Conservation (phyloP, 37 sponge, comb jelly and placozoan genomes). For the Diacarnus erythraeanus region DNA sequence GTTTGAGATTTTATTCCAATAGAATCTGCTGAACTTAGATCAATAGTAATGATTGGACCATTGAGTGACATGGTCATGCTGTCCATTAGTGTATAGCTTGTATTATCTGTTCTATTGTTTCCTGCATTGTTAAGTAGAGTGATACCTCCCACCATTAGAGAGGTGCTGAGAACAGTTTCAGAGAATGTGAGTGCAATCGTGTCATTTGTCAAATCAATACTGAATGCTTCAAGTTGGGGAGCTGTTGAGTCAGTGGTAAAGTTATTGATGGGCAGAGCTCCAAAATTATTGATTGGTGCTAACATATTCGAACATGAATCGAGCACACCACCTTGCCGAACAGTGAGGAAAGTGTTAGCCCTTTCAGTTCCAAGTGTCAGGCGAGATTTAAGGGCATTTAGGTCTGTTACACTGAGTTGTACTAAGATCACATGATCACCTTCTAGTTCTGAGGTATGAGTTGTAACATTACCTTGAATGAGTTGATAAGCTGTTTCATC, state of each 20-base stretch:
- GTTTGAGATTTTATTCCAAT: conserved; percentile 58
- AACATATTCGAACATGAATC: conserved; percentile 58
- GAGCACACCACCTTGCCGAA: conserved; percentile 50
- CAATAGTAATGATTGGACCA: conserved; percentile 46
- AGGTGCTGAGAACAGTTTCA: conserved; percentile 75
- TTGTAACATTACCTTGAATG: conserved; percentile 55
- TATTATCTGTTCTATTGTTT: not conserved
- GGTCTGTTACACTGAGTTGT: conserved; percentile 57
- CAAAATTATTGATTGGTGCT: conserved; percentile 29
- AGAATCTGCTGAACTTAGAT: conserved; percentile 53
- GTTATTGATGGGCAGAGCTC: conserved; percentile 41
- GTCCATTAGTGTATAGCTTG: conserved; percentile 31
- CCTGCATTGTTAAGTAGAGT: conserved; percentile 30
- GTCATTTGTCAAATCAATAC: conserved; percentile 69
- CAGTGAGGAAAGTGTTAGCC: conserved; percentile 63
- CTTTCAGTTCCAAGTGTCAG: conserved; percentile 58
- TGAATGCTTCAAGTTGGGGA: conserved; percentile 54
- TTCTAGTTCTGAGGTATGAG: conserved; percentile 52
- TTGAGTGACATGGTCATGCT: conserved; percentile 17
- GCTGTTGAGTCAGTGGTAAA: conserved; percentile 61
- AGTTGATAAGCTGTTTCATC: conserved; percentile 36
- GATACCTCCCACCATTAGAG: conserved; percentile 59
- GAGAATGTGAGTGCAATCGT: conserved; percentile 75
- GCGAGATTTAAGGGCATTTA: conserved; percentile 69
- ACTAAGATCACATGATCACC: conserved; percentile 65